phyloP scores from a whole-genome alignment of 92 coral and sea anemone genomes.

The Phymanthus crucifer region DNA sequence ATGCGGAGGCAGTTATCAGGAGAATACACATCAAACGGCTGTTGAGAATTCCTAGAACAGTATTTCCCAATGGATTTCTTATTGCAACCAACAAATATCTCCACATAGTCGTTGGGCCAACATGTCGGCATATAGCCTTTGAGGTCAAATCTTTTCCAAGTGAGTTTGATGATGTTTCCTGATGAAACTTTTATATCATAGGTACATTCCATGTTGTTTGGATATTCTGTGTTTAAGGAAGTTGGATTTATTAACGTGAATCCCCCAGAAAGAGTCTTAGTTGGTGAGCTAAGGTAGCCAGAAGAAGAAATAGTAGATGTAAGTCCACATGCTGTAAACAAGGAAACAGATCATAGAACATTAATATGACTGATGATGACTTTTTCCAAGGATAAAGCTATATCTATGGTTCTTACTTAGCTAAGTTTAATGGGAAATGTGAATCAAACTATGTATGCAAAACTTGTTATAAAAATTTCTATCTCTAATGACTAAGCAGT shows the following conservation, averaged over 20 bases:
- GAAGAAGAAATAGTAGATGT: background rate
- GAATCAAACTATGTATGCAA: too few relatives aligned
- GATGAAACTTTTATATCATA: constrained; percentile 42
- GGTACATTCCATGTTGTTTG: constrained; percentile 42
- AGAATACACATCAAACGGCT: constrained; percentile 62
- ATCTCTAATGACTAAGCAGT: too few relatives aligned
- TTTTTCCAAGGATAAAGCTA: background rate
- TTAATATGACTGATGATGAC: too few relatives aligned
- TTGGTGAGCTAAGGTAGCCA: constrained; percentile 19
- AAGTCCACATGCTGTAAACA: background rate
- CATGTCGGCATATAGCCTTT: constrained; percentile 70
- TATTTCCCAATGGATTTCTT: constrained; percentile 56
- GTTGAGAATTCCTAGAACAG: constrained; percentile 55
- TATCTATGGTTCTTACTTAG: too few relatives aligned
- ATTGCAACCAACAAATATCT: constrained; percentile 64
- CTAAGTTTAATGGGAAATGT: too few relatives aligned
- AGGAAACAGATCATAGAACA: background rate
- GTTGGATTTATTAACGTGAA: background rate
- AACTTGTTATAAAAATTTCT: too few relatives aligned
- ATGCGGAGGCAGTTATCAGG: constrained; percentile 58
- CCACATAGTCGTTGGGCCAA: constrained; percentile 55
- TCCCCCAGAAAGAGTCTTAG: constrained; percentile 11
- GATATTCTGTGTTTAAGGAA: constrained; percentile 10
- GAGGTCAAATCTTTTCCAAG: constrained; percentile 57
- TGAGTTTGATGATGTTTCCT: constrained; percentile 42